A percentile compares a stretch with the other conserved stretches of the same genome.
Evolutionary conservation across 2,888 invertebrate genomes (phyloP).

Genomic region (Orthosia cruda): DNA sequence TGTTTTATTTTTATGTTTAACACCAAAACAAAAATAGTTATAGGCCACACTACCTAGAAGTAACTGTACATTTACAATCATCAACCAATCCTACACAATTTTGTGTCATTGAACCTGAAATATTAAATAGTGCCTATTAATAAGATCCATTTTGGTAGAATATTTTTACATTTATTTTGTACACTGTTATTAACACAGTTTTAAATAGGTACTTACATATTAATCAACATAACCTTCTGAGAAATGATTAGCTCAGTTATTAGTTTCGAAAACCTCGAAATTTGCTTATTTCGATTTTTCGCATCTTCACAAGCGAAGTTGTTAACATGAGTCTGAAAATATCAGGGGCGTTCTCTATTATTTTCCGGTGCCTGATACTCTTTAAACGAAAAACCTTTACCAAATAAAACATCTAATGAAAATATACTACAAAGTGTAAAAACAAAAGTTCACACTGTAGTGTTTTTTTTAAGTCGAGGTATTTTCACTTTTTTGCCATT

Average conservation of each 20-base stretch:
- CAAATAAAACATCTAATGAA: no score
- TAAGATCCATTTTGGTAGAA: neutral
- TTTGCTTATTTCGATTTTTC: neutral
- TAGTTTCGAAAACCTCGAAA: neutral
- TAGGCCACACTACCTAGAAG: neutral
- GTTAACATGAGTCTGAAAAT: no score
- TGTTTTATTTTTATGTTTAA: neutral
- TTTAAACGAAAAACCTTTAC: no score
- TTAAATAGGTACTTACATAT: neutral
- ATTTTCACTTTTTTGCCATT: no score
- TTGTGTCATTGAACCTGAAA: constrained; percentile 8
- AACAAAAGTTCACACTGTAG: no score
- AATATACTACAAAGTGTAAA: no score
- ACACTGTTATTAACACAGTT: neutral
- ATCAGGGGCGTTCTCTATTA: no score
- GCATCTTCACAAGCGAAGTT: no score
- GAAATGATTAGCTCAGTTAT: constrained; percentile 1
- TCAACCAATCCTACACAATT: neutral
- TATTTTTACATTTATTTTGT: neutral
- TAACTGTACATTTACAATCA: neutral
- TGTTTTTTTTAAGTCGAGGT: no score
- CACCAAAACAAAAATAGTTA: constrained; percentile 1
- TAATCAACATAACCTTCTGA: neutral
- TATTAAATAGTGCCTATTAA: neutral
- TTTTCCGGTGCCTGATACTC: no score